These are phyloP conservation scores for Aleiodes alternator DNA, from an alignment of 2,888 invertebrate genomes.

Conservation along the genomic window DNA sequence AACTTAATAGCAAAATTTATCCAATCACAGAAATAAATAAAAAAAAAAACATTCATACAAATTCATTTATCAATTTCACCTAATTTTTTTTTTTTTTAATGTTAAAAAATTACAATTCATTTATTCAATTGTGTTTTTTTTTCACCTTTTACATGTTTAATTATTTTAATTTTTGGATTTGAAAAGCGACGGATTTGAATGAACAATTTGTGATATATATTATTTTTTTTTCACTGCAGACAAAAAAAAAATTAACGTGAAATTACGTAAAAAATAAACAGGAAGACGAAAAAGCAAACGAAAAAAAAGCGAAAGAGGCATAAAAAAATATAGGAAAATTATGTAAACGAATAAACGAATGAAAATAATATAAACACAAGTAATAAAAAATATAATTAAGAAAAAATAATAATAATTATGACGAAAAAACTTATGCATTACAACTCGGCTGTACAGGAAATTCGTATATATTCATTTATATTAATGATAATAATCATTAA, in stretches of 20 bases:
- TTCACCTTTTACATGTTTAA: slow-evolving; percentile 30
- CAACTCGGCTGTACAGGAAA: slow-evolving; percentile 52
- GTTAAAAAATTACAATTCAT: slow-evolving; percentile 52
- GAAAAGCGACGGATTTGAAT: slow-evolving; percentile 30
- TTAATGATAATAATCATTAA: slow-evolving; percentile 42
- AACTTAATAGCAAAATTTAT: slow-evolving; percentile 44
- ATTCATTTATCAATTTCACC: slow-evolving; percentile 26
- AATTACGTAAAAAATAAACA: slow-evolving; percentile 17
- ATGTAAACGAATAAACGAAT: slow-evolving; percentile 2
- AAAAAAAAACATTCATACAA: slow-evolving; percentile 51
- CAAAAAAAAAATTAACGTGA: neutral
- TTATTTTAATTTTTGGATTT: slow-evolving; percentile 36
- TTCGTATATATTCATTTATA: slow-evolving; percentile 42
- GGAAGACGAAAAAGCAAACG: slow-evolving; percentile 10
- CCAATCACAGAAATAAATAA: slow-evolving; percentile 58
- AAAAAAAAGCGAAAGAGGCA: slow-evolving; percentile 25
- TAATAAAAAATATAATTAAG: slow-evolving; percentile 30
- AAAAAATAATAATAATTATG: neutral
- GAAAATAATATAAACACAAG: neutral
- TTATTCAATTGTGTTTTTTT: slow-evolving; percentile 25
- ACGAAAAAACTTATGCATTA: neutral
- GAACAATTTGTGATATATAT: neutral
- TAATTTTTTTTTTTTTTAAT: neutral
- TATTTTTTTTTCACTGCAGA: neutral
- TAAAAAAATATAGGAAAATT: slow-evolving; percentile 31